Base-by-base conservation (phyloP, 2,888 invertebrate species). In the Halictus ligatus region DNA sequence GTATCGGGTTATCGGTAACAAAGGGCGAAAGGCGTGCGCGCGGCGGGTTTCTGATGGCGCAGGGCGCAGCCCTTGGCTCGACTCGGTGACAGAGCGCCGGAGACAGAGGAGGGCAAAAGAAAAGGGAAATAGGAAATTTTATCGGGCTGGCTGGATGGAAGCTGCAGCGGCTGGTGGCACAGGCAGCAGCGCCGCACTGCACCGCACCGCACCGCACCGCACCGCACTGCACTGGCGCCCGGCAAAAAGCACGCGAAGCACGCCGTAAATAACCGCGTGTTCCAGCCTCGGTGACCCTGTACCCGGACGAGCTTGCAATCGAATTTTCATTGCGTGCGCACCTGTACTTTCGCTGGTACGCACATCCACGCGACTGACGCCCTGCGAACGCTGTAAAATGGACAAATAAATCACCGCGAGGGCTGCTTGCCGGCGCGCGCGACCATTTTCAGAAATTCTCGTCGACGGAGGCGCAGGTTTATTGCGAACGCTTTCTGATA, bases 191-290 rank as follows among this genome's bases (percentile, higher is more conserved):
- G 6, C 29, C 2, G 29, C 29, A 29, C 29, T 29, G 35, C 35
- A 35, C 35, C 4, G 35, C 35, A 35, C 35, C 35, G 35, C 35
- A 35, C 35, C 2, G 50, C 50, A 13, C 18, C 15, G 18, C 40
- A 43, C 43, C 8, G 58, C n/a, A 58, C 58, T 58, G 64, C 67
- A 18, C 18, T 1, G 35, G 35, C 72, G 74, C 46, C 46, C 75
- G 74, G 80, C 76, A 86, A 90, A 88, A 90, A 86, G 89, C 80
- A 81, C 71, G 89, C 83, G 76, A 83, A 73, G 80, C 89, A 79
- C 81, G 82, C 83, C 89, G 85, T 90, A 90, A 89, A 90, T 90
- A 90, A 90, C 86, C 83, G 80, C 90, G 71, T 75, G 81, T 77
- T 72, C 64, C 77, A 78, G 73, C 83, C 74, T 58, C 50, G 81